Evolutionary conservation across 2,888 invertebrate genomes (phyloP), one percentile per base, ranked within the genome.

Genomic region (Linnaemya vulpina): DNA sequence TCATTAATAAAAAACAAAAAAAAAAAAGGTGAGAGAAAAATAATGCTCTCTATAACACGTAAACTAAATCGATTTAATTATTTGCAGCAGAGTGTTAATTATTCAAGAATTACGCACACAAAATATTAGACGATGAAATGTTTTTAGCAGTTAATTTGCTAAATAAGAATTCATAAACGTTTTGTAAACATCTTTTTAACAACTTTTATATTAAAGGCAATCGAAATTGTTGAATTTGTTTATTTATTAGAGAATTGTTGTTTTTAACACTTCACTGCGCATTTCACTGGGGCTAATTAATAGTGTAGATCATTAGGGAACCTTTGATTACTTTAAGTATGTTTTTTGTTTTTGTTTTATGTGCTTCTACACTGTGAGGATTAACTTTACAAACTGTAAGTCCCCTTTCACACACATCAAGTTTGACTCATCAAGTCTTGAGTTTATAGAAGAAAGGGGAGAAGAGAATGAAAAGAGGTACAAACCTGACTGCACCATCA

Each of bases 61-160:
- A 46, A 49, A 62, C 51, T 60, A 75, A 60, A 51, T 53, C 13
- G 10, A 22, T 10, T 58, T 30, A 49, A 53, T 53, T 13, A n/a
- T 75, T 75, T 30, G 15, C 17, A 30, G 15, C 62, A 30, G 62
- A 43, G 25, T 40, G 63, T 25, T 63, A 74, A 74, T 49, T 73
- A 60, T 70, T 70, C 25, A 53, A 30, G 11, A 40, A 70, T 58
- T 58, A 25, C 25, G 15, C 25, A 1, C 22, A 22, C 13, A 49
- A 51, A 51, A 17, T 51, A 51, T 51, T 17, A n/a, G n/a, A 0
- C 3, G 3, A 1, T n/a, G 20, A 51, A 20, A 51, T 9, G 5
- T 1, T 1, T 51, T 51, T 20, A 20, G 20, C 3, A 20, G 8
- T 20, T 9, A 20, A 51, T 20, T 20, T 1, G 0, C 8, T 7